A percentile compares a stretch with the other conserved stretches of the same genome.
These are phyloP conservation scores for Xenopus laevis DNA, from an alignment of 2,113 vertebrate genomes.

Conservation along the genomic window DNA sequence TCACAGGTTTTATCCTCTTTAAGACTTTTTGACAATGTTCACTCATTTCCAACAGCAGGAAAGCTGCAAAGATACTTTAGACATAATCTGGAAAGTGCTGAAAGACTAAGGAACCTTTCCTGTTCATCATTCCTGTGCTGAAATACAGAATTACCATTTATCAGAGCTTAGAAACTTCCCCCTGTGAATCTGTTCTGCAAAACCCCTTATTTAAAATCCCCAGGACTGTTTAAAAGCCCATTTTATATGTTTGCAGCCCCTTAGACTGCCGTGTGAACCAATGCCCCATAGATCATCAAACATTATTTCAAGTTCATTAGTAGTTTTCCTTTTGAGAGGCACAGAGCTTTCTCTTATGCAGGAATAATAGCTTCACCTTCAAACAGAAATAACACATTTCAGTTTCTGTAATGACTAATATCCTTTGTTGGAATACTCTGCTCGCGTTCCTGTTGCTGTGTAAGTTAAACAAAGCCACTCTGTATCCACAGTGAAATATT, in stretches of 20 bases:
- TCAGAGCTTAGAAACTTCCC: neutral
- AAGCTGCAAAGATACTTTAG: no score
- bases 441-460: conserved; percentile 14
- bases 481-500: conserved; percentile 30
- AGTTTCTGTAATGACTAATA: conserved; percentile 40
- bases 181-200: neutral
- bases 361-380: conserved; percentile 36
- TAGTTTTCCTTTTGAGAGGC: conserved; percentile 9
- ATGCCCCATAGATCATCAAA: conserved; percentile 19
- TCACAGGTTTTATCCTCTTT: no score
- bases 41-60: no score
- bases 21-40: no score
- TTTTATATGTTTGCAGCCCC: neutral
- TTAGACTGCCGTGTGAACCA: neutral
- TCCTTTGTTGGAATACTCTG: conserved; percentile 32
- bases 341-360: conserved; percentile 4
- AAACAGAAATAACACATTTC: conserved; percentile 33
- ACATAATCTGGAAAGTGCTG: no score
- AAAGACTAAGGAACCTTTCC: neutral
- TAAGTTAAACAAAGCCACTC: conserved; percentile 21
- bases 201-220: neutral
- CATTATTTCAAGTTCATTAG: conserved; percentile 29
- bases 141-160: neutral
- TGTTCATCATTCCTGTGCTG: neutral
- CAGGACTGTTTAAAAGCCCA: neutral